Evolutionary conservation across 2,888 invertebrate species (phyloP).

Genomic region (Myopa tessellatipennis): DNA sequence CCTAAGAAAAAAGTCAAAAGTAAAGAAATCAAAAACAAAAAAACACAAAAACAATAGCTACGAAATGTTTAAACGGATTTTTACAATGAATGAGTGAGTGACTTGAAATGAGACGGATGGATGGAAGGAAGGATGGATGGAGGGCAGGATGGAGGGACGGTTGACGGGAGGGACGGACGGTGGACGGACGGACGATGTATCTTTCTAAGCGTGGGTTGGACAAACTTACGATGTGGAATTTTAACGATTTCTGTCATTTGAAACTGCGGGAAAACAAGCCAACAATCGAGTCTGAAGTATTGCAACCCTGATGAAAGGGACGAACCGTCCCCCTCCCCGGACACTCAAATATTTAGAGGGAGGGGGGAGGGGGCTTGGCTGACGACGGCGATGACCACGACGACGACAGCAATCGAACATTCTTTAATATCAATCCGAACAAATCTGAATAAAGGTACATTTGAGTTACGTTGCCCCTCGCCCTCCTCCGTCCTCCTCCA

Average conservation of each 20-base stretch:
- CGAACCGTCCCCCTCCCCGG: too few relatives aligned
- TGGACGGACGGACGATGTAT: neutral
- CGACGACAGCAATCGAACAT: too few relatives aligned
- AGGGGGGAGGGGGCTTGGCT: too few relatives aligned
- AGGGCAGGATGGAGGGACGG: neutral
- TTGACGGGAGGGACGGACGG: neutral
- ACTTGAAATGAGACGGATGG: too few relatives aligned
- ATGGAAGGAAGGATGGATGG: too few relatives aligned
- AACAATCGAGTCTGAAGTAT: too few relatives aligned
- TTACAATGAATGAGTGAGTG: too few relatives aligned
- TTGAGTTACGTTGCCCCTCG: neutral
- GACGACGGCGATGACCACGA: too few relatives aligned
- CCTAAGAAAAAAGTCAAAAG: neutral
- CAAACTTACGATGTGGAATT: constrained; percentile 35
- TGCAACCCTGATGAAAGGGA: too few relatives aligned
- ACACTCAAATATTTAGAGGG: neutral
- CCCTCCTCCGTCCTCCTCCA: neutral
- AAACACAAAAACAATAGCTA: neutral
- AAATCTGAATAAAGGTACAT: too few relatives aligned
- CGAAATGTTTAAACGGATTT: neutral
- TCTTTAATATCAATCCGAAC: too few relatives aligned
- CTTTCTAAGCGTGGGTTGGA: constrained; percentile 18
- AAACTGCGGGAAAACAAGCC: neutral
- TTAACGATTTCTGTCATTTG: constrained; percentile 33
- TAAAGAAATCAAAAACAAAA: neutral